Evolutionary conservation across 2,888 invertebrate species (phyloP).

Genomic region (Lottia gigantea): DNA sequence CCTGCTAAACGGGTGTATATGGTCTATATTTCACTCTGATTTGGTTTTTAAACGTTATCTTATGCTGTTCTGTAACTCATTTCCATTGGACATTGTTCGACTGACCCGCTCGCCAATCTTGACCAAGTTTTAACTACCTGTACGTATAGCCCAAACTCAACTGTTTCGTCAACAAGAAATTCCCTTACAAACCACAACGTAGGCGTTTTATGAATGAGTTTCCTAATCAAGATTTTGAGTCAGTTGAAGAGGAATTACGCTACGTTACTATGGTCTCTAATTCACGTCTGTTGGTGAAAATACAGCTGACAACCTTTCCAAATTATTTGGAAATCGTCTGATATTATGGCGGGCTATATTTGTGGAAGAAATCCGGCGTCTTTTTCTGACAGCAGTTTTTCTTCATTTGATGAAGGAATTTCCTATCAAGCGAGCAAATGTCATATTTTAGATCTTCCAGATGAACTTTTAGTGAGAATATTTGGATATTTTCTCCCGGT

Average conservation of each 20-base stretch:
- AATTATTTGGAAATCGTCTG: too few relatives aligned
- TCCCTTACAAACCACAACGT: neutral
- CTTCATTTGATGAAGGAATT: neutral
- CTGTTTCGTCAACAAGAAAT: too few relatives aligned
- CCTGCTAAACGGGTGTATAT: too few relatives aligned
- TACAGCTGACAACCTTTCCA: neutral
- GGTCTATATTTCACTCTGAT: too few relatives aligned
- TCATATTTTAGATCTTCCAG: slow-evolving; percentile 45
- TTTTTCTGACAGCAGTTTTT: neutral
- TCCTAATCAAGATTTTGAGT: neutral
- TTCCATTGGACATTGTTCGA: too few relatives aligned
- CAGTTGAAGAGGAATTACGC: neutral
- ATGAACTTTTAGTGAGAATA: slow-evolving; percentile 45
- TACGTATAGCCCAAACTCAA: too few relatives aligned
- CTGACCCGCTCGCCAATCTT: too few relatives aligned
- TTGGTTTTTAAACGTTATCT: too few relatives aligned
- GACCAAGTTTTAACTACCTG: too few relatives aligned
- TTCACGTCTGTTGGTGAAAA: neutral
- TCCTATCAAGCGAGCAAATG: neutral
- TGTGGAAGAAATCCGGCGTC: neutral
- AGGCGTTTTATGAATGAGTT: slow-evolving; percentile 16
- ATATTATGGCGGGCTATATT: neutral
- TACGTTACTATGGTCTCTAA: neutral
- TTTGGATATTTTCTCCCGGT: slow-evolving; percentile 49
- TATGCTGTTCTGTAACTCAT: too few relatives aligned